Conservation (phyloP, 2,113 vertebrate genomes). For the Ceyx cyanopectus region DNA sequence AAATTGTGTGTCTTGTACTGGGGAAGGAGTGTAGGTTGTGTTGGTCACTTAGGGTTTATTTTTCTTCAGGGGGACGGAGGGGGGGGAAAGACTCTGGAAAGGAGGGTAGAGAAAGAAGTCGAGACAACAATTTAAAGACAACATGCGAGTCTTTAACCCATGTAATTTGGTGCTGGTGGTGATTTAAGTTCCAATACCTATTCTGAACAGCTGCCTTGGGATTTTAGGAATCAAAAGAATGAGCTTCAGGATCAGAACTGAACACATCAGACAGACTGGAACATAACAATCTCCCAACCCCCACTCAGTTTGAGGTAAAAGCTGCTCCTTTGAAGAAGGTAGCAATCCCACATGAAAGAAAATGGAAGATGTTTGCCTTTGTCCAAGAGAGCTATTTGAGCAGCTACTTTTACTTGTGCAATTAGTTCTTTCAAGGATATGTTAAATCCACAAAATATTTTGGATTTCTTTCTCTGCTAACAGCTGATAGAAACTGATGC, state of each 20-base stretch:
- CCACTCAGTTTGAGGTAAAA: conserved; percentile 56
- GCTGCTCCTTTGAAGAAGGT: conserved; percentile 63
- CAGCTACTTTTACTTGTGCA: neutral
- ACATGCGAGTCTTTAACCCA: neutral
- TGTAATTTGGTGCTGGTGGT: neutral
- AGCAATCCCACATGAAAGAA: conserved; percentile 65
- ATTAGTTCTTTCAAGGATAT: conserved; percentile 16
- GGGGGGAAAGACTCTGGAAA: neutral
- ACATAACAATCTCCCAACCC: conserved; percentile 22
- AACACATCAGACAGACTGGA: neutral
- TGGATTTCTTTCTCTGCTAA: neutral
- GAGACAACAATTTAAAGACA: neutral
- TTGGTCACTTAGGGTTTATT: neutral
- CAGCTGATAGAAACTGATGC: neutral
- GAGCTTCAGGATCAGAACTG: conserved; percentile 19
- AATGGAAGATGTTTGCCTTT: conserved; percentile 67
- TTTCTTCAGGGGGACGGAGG: fast-evolving
- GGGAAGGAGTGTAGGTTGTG: neutral
- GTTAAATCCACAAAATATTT: conserved; percentile 4
- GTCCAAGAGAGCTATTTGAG: conserved; percentile 31
- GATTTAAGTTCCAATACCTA: neutral
- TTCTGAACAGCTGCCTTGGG: neutral
- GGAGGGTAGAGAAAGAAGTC: neutral
- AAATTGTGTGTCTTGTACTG: neutral
- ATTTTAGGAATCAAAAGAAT: neutral